Evolutionary conservation across 2,797 vertebrate genomes (phyloP), one percentile per base, ranked within the genome.

Genomic region (Crocidura indochinensis): DNA sequence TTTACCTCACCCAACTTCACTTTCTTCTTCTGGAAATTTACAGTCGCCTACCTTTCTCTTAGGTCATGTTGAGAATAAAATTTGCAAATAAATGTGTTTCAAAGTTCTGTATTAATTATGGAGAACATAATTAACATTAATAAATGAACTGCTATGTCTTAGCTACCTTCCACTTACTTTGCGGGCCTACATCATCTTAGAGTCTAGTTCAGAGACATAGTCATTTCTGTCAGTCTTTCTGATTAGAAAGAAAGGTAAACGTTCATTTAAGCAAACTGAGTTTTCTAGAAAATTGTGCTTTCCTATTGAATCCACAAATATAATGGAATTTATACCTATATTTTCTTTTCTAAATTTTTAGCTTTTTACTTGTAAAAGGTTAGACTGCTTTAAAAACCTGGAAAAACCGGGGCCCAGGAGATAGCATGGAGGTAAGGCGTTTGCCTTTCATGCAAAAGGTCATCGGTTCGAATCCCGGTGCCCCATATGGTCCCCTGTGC

Each of bases 91-190:
- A 79, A 91, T 83, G 72, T 9, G n/a, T 44, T 27, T 68, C 56
- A 82, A 20, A 78, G 53, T 71, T 65, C n/a, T 78, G 19, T 90
- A 29, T 88, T 94, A 78, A 46, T 82, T 91, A 38, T 88, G 31
- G 86, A 88, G 22, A 88, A 24, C 20, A 29, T 80, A 73, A 72
- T 60, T 89, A 67, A 53, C 68, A 53, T 44, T 46, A 49, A 7
- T 74, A 53, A 73, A 15, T 92, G 51, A 84, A 19, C 49, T 47
- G 38, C 73, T 49, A 26, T 62, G 71, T n/a, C 31, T 74, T 17
- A 64, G 29, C 49, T 47, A 26, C 17, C 12, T 81, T 29, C 26
- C 19, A 27, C 0, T 69, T 82, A 60, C 27, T 91, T 69, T 65
- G 29, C 20, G 87, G 47, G 2, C 72, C 53, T 84, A 3, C 56